Evolutionary conservation across 2,888 invertebrate species (phyloP).

Genomic region (Polyommatus iphigenia): DNA sequence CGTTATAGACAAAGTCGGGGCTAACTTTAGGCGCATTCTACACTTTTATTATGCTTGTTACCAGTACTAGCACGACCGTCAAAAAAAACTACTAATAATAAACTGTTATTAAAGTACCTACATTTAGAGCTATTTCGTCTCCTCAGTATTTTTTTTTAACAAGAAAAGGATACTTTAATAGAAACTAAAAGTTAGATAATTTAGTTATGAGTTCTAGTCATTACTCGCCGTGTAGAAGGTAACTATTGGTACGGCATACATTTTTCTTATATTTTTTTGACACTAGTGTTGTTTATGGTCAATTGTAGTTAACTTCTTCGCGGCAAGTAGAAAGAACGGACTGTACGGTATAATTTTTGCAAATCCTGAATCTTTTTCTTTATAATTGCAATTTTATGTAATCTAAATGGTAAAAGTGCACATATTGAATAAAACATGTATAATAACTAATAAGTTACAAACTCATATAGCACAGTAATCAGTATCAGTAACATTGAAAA

Average conservation of each 20-base stretch:
- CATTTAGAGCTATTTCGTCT: too few species aligned
- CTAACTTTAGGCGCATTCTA: not conserved
- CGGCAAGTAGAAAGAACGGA: not conserved
- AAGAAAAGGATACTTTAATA: too few species aligned
- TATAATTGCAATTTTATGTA: not conserved
- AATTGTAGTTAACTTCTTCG: too few species aligned
- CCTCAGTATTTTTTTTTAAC: too few species aligned
- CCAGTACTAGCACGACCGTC: conserved; percentile 20
- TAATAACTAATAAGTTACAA: not conserved
- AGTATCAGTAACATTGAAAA: not conserved
- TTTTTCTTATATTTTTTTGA: too few species aligned
- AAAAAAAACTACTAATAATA: not conserved
- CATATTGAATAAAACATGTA: not conserved
- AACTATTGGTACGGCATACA: too few species aligned
- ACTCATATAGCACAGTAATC: not conserved
- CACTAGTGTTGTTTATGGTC: too few species aligned
- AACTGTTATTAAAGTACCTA: not conserved
- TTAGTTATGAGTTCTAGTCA: too few species aligned
- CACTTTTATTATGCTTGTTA: not conserved
- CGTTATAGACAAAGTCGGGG: not conserved
- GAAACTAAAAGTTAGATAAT: too few species aligned
- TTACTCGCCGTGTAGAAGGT: too few species aligned
- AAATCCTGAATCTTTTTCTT: not conserved
- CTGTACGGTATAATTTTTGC: not conserved
- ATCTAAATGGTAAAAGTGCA: not conserved